phyloP scores from a whole-genome alignment of 2,113 vertebrate genomes.

The Scartelaos histophorus region DNA sequence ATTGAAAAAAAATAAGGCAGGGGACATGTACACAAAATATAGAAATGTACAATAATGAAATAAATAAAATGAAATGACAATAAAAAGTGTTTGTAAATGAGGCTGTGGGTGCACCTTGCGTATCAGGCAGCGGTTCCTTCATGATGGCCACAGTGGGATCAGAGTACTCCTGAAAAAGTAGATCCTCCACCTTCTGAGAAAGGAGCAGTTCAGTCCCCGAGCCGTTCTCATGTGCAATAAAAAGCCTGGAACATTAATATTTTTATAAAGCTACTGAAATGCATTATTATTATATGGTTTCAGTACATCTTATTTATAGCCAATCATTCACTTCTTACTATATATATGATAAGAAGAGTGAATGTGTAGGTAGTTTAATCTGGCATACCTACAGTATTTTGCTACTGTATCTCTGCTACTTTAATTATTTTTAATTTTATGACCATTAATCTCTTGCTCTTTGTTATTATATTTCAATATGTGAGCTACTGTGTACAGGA shows the following conservation, averaged over 20 bases:
- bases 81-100: neutral
- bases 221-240: conserved; percentile 81
- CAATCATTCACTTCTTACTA: too few species aligned
- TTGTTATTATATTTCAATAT: too few species aligned
- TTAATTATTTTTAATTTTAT: too few species aligned
- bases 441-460: too few species aligned
- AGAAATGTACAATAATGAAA: neutral
- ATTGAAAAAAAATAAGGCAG: neutral
- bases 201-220: conserved; percentile 90
- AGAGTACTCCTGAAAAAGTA: conserved; percentile 68
- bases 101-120: conserved; percentile 48
- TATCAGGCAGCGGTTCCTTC: conserved; percentile 81
- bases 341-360: too few species aligned
- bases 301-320: neutral
- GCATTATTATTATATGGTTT: neutral
- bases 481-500: too few species aligned
- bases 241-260: conserved; percentile 78
- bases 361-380: too few species aligned
- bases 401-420: too few species aligned
- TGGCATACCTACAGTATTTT: too few species aligned
- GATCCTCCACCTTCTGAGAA: conserved; percentile 73
- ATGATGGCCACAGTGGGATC: conserved; percentile 79
- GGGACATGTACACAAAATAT: neutral
- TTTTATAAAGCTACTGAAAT: neutral
- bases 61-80: too few species aligned